phyloP scores from a whole-genome alignment of 2,888 invertebrate species.

The Drosophila monieri region DNA sequence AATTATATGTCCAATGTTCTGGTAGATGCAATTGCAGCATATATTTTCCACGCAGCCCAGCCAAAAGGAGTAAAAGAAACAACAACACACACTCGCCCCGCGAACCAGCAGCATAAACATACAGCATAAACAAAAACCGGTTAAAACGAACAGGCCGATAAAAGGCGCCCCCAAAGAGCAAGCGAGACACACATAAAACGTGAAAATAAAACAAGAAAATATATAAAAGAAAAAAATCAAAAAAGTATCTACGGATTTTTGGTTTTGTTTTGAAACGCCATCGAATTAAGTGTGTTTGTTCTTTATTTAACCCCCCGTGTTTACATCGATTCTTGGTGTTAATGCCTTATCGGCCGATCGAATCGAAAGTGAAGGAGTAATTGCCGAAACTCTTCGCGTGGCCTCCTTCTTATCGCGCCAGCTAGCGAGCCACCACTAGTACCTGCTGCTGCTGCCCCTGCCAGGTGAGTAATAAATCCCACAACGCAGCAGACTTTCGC shows the following conservation, averaged over 20 bases:
- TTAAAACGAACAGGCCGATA: constrained; percentile 42
- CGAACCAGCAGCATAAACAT: constrained; percentile 46
- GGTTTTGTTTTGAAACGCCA: constrained; percentile 26
- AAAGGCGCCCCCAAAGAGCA: constrained; percentile 32
- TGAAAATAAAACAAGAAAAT: constrained; percentile 17
- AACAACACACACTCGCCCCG: constrained; percentile 7
- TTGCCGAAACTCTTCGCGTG: constrained; percentile 12
- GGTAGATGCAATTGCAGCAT: constrained; percentile 32
- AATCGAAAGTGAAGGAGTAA: constrained; percentile 45
- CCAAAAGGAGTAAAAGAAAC: constrained; percentile 18
- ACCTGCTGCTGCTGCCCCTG: constrained; percentile 33
- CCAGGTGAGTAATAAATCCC: constrained; percentile 26
- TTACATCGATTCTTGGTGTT: constrained; percentile 14
- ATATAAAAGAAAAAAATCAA: constrained; percentile 4
- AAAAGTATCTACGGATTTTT: constrained; percentile 22
- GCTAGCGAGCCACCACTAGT: background rate
- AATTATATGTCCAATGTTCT: constrained; percentile 15
- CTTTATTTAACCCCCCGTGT: constrained; percentile 34
- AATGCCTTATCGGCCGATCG: constrained; percentile 33
- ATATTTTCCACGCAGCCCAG: constrained; percentile 25
- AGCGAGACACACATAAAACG: constrained; percentile 23
- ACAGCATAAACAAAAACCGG: constrained; percentile 59
- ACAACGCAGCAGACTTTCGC: background rate
- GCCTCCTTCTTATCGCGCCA: constrained; percentile 35
- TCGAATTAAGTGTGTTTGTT: constrained; percentile 35